These are phyloP conservation scores for Melanaphis sacchari DNA, from an alignment of 1,140 invertebrate genomes.

Conservation along the genomic window DNA sequence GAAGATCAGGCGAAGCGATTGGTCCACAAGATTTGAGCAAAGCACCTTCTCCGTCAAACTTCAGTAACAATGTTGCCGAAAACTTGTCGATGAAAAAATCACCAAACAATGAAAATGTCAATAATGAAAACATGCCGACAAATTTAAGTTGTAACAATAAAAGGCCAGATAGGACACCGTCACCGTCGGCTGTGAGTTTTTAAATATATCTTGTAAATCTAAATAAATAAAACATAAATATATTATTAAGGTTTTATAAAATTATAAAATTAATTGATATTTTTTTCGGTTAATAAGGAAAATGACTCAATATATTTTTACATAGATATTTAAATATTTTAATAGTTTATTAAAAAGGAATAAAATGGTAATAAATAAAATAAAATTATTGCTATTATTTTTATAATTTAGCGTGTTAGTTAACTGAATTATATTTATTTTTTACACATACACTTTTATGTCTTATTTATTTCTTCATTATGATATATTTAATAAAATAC, in stretches of 20 bases:
- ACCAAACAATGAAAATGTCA: conserved; percentile 52
- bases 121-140: conserved; percentile 57
- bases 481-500: not conserved
- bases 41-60: conserved; percentile 62
- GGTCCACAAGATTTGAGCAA: conserved; percentile 71
- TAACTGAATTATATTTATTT: not conserved
- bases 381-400: not conserved
- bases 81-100: conserved; percentile 62
- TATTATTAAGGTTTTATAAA: too few relatives aligned
- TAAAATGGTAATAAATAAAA: not conserved
- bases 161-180: conserved; percentile 59
- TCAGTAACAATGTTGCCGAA: conserved; percentile 63
- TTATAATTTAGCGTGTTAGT: not conserved
- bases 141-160: conserved; percentile 60
- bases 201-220: not conserved
- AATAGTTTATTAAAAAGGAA: not conserved
- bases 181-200: conserved; percentile 57
- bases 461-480: not conserved
- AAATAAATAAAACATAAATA: not conserved
- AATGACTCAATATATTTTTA: not conserved
- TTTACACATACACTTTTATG: not conserved
- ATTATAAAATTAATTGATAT: too few relatives aligned
- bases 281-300: too few relatives aligned
- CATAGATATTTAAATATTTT: not conserved
- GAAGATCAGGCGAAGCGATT: conserved; percentile 77